Base-by-base conservation (phyloP, 2,888 invertebrate species). In the Trachelus stipa region DNA sequence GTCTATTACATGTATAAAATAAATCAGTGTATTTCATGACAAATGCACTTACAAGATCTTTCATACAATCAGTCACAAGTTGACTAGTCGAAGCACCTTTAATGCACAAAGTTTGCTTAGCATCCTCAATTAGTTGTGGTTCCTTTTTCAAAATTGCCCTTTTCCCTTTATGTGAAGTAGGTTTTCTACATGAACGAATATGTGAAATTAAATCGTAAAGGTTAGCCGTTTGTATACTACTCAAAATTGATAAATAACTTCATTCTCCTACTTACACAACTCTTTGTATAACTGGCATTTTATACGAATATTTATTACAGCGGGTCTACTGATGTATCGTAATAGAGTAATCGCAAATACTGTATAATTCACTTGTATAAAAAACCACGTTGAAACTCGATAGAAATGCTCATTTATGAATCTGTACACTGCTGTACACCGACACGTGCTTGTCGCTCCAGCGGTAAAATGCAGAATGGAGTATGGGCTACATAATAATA, bases 151-250 rank as follows among this genome's bases (percentile, higher is more conserved):
- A 92, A 76, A 99, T 92, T 30, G 96, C 94, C 86, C 96, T 95
- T 91, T 98, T 98, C 33, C 97, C 98, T 90, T 95, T 96, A 74
- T 96, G 96, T 74, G 97, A 98, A 85, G 95, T 96, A 0, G 98
- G 97, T 93, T 98, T 98, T 83, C 98, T 98, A 91, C 3, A 93
- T 92, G 56, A 56, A 56, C 9, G 2, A 56, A 23, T 56, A 56
- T 23, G 56, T 56, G 56, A 56, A 23, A 9, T 15, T 23, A 56
- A 23, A 23, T 56, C 56, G 9, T 23, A 23, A 23, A 56, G 56
- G 56, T 56, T 56, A 56, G 1, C 56, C 9, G 56, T 56, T 56
- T 56, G 56, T 56, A 56, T 56, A 56, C 23, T 56, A 56, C 15
- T 56, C 23, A 9, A 56, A 23, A 23, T 56, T 23, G 0, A 23